phyloP scores from a whole-genome alignment of 2,797 vertebrate species.

The Urocyon cinereoargenteus region DNA sequence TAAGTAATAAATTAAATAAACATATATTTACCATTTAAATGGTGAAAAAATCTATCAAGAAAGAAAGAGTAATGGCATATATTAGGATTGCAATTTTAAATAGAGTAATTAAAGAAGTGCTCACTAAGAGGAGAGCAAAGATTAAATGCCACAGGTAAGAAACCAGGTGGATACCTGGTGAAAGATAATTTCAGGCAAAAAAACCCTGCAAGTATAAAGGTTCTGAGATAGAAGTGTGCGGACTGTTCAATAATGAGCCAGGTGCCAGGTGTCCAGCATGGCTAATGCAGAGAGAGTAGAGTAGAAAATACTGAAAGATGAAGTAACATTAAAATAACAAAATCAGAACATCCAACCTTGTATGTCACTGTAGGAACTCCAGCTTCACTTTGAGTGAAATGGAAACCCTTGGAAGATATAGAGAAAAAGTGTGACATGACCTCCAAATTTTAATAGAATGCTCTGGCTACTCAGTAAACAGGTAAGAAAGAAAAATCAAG shows the following conservation, averaged over 20 bases:
- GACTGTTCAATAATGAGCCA: background rate
- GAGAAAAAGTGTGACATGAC: background rate
- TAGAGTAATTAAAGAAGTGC: background rate
- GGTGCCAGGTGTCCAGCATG: background rate
- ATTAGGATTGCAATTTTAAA: constrained; percentile 11
- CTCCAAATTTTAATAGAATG: background rate
- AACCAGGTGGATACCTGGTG: background rate
- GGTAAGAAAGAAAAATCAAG: background rate
- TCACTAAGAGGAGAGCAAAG: background rate
- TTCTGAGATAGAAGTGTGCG: background rate
- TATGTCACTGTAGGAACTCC: background rate
- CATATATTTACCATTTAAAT: background rate
- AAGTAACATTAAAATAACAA: background rate
- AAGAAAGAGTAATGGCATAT: background rate
- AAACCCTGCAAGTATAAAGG: background rate
- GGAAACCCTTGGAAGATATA: background rate
- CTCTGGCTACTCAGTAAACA: background rate
- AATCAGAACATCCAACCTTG: background rate
- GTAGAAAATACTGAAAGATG: background rate
- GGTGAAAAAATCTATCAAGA: background rate
- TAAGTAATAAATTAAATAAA: background rate
- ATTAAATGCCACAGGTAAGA: background rate
- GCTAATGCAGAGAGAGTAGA: background rate
- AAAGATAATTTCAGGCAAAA: background rate
- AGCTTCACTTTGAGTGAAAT: background rate